phyloP scores from a whole-genome alignment of 2,113 vertebrate genomes.

The Theropithecus gelada region DNA sequence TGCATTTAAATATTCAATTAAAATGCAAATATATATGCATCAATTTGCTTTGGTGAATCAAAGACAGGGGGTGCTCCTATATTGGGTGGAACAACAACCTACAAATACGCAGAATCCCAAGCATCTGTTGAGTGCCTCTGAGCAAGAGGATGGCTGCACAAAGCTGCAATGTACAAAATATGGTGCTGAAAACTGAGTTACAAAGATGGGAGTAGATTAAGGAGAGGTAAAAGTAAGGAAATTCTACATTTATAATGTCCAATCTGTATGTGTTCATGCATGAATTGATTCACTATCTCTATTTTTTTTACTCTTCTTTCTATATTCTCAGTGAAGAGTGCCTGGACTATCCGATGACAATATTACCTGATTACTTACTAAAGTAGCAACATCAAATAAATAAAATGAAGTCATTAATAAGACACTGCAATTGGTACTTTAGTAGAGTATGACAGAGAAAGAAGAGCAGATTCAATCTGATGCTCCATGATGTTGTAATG shows the following conservation, averaged over 20 bases:
- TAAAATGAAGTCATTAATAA: constrained; percentile 59
- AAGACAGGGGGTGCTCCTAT: neutral
- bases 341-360: constrained; percentile 73
- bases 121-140: neutral
- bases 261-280: neutral
- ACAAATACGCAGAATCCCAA: neutral
- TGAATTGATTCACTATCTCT: constrained; percentile 52
- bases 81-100: neutral
- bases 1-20: neutral
- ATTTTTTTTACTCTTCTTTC: constrained; percentile 24
- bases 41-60: constrained; percentile 23
- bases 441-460: constrained; percentile 46
- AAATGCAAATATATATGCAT: neutral
- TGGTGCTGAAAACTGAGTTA: neutral
- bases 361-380: constrained; percentile 75
- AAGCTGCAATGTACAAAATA: constrained; percentile 1
- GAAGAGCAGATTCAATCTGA: constrained; percentile 58
- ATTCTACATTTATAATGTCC: neutral
- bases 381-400: constrained; percentile 60
- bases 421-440: constrained; percentile 43
- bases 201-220: neutral
- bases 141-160: neutral
- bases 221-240: constrained; percentile 21
- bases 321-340: constrained; percentile 64
- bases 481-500: constrained; percentile 7